Conservation (phyloP, 2,113 vertebrate genomes). For the Perognathus longimembris region DNA sequence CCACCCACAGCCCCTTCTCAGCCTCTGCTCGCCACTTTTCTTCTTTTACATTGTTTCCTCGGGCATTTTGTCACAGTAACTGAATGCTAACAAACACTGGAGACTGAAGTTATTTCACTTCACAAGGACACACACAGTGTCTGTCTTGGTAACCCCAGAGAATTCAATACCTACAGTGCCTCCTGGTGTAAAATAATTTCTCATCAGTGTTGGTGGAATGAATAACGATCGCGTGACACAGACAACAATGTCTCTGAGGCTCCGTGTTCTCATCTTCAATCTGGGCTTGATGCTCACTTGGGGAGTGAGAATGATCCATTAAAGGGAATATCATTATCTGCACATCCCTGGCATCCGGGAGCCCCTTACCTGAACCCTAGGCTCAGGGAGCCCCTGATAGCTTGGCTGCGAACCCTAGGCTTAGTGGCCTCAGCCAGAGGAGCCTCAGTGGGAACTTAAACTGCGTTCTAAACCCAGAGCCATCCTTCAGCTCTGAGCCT, state of each 20-base stretch:
- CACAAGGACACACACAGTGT: not conserved
- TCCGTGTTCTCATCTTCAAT: not conserved
- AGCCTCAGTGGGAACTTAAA: not conserved
- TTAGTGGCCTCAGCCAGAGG: not conserved
- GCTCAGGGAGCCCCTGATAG: no score
- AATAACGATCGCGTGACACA: not conserved
- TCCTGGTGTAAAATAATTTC: not conserved
- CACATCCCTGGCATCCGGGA: no score
- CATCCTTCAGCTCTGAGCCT: slow-evolving; percentile 24
- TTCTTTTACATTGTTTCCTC: not conserved
- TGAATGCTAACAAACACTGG: no score
- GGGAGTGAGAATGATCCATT: not conserved
- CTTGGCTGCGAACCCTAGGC: not conserved
- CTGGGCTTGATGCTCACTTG: not conserved
- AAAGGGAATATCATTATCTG: not conserved
- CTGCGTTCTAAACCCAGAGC: slow-evolving; percentile 43
- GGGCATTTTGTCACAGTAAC: not conserved
- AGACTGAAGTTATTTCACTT: not conserved
- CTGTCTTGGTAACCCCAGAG: not conserved
- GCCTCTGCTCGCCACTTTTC: no score
- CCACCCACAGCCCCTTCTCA: not conserved
- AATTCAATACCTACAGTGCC: not conserved
- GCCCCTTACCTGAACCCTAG: no score
- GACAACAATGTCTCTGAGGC: not conserved
- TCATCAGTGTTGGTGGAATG: not conserved